Conservation (phyloP, 2,888 invertebrate genomes). For the Ptychoptera contaminata region DNA sequence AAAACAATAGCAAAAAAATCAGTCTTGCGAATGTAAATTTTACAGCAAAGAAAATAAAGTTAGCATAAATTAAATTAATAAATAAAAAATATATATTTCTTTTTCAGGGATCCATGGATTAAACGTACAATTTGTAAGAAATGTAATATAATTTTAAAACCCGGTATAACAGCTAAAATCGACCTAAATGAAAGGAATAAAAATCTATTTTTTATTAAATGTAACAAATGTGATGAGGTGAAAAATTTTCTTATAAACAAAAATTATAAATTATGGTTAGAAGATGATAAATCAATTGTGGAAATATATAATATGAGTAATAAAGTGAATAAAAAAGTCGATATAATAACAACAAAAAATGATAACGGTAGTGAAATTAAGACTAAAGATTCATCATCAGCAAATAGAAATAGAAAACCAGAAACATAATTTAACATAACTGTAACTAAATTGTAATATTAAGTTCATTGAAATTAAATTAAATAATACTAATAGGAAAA, state of each 20-base stretch:
- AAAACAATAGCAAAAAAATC: slow-evolving; percentile 25
- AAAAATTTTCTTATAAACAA: slow-evolving; percentile 19
- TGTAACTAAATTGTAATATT: no score
- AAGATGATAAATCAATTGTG: slow-evolving; percentile 20
- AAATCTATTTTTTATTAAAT: slow-evolving; percentile 15
- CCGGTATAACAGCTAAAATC: slow-evolving; percentile 21
- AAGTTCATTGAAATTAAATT: no score
- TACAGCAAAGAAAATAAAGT: not conserved
- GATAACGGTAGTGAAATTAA: no score
- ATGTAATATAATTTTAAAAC: slow-evolving; percentile 22
- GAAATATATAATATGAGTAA: slow-evolving; percentile 10
- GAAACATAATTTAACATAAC: no score
- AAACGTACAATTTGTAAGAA: slow-evolving; percentile 26
- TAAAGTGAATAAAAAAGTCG: not conserved
- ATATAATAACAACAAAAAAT: no score
- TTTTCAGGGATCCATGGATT: slow-evolving; percentile 22
- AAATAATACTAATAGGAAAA: no score
- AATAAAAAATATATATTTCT: not conserved
- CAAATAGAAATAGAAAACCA: no score
- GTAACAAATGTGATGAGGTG: slow-evolving; percentile 18
- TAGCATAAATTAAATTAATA: not conserved
- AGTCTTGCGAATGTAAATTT: slow-evolving; percentile 23
- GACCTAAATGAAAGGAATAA: slow-evolving; percentile 6
- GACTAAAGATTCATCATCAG: no score
- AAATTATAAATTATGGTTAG: slow-evolving; percentile 24